Percentiles rank a stretch among this genome's conserved stretches.
These are phyloP conservation scores for Abramis brama DNA, from an alignment of 2,113 vertebrate species.

Conservation along the genomic window DNA sequence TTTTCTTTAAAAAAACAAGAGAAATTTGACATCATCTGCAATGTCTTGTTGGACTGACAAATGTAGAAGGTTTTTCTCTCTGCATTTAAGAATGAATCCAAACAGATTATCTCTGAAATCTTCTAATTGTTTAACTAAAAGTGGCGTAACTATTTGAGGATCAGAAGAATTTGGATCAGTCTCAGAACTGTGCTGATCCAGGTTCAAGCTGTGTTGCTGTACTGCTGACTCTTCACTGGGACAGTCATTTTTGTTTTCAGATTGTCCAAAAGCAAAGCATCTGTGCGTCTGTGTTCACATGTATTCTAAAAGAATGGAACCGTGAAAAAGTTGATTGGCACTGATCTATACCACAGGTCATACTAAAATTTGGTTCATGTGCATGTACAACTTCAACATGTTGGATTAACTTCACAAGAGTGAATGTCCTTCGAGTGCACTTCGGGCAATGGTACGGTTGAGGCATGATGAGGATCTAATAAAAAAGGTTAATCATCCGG, in stretches of 20 bases:
- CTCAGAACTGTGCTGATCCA: background rate
- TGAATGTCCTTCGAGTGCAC: background rate
- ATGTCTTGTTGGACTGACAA: constrained; percentile 34
- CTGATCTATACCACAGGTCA: constrained; percentile 25
- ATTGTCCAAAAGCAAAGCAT: background rate
- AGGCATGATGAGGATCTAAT: too few relatives aligned
- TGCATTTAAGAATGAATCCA: constrained; percentile 43
- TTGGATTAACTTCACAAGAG: background rate
- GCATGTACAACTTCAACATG: constrained; percentile 15
- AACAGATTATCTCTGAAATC: constrained; percentile 29
- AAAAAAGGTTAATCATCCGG: too few relatives aligned
- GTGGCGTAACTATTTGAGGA: background rate
- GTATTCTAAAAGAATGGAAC: too few relatives aligned
- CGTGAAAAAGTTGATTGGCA: too few relatives aligned
- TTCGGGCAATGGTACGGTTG: background rate
- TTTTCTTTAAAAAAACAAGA: constrained; percentile 2
- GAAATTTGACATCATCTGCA: constrained; percentile 5
- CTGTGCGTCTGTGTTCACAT: background rate
- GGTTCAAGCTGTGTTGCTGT: background rate
- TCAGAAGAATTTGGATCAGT: background rate
- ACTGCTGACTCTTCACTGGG: too few relatives aligned
- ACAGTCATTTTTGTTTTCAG: background rate
- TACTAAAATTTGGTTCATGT: background rate
- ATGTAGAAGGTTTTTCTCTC: constrained; percentile 33
- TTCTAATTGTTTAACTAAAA: constrained; percentile 20